A percentile compares a stretch with the other conserved stretches of the same genome.
Evolutionary conservation across 2,797 vertebrate species (phyloP).

Genomic region (Pseudomugil gertrudae): DNA sequence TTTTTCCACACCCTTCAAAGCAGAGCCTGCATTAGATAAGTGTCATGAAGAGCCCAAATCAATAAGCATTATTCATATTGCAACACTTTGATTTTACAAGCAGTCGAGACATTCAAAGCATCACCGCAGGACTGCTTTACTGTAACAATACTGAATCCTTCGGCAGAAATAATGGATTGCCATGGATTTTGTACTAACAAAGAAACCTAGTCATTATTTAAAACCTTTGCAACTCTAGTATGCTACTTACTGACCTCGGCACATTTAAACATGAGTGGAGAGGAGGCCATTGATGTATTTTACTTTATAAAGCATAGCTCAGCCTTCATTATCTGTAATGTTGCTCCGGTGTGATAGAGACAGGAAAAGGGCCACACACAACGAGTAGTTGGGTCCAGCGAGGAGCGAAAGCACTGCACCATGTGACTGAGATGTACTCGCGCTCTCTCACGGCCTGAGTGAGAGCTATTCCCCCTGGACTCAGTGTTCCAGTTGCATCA

Average conservation of each 20-base stretch:
- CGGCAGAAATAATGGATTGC: conserved; percentile 54
- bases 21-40: not conserved
- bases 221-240: conserved; percentile 53
- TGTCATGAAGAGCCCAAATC: conserved; percentile 1
- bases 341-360: conserved; percentile 62
- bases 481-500: conserved; percentile 76
- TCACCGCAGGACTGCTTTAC: conserved; percentile 21
- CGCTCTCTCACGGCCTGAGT: conserved; percentile 68
- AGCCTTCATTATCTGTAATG: conserved; percentile 75
- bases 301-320: conserved; percentile 72
- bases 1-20: not conserved
- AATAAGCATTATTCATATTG: conserved; percentile 18
- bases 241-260: conserved; percentile 46
- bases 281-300: conserved; percentile 67
- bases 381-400: conserved; percentile 45
- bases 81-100: conserved; percentile 15
- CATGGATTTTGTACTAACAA: conserved; percentile 33
- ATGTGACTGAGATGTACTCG: conserved; percentile 72
- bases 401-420: conserved; percentile 52
- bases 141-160: conserved; percentile 32
- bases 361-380: conserved; percentile 53
- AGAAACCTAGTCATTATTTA: conserved; percentile 57
- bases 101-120: conserved; percentile 12
- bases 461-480: conserved; percentile 74
- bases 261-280: conserved; percentile 52